phyloP scores from a whole-genome alignment of 2,888 invertebrate species.

The Cantharis rustica region DNA sequence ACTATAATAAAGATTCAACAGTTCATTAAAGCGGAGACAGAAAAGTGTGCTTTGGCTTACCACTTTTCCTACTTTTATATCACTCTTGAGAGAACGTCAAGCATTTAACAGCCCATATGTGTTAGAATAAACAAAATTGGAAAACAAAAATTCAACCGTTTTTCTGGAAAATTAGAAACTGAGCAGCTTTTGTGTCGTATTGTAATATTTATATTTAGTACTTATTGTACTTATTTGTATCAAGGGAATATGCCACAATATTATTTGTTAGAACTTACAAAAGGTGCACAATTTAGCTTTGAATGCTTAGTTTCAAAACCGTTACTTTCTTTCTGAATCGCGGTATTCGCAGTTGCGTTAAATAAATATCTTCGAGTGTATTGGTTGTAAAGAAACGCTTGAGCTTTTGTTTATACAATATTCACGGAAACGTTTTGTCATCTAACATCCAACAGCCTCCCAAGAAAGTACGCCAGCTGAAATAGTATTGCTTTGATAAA shows the following conservation, averaged over 20 bases:
- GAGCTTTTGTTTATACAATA: slow-evolving; percentile 16
- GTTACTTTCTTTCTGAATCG: neutral
- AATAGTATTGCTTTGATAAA: slow-evolving; percentile 15
- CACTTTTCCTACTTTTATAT: slow-evolving; percentile 15
- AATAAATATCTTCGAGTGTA: slow-evolving; percentile 9
- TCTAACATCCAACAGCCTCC: slow-evolving; percentile 13
- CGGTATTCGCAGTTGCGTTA: slow-evolving; percentile 5
- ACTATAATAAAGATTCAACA: neutral
- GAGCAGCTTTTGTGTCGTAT: neutral
- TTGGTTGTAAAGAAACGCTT: slow-evolving; percentile 4
- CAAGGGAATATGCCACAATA: neutral
- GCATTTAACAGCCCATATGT: slow-evolving; percentile 14
- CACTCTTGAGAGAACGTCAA: slow-evolving; percentile 14
- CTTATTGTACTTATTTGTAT: neutral
- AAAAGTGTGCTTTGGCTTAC: neutral
- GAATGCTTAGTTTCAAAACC: neutral
- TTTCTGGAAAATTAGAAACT: slow-evolving; percentile 10
- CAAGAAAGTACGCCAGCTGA: slow-evolving; percentile 13
- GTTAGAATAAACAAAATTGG: slow-evolving; percentile 16
- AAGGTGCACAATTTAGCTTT: neutral
- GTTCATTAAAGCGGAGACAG: neutral
- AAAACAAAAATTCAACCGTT: slow-evolving; percentile 7
- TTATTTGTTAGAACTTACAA: neutral
- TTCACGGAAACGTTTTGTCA: slow-evolving; percentile 18
- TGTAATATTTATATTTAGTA: slow-evolving; percentile 7